Evolutionary conservation across 1,140 invertebrate species (phyloP).

Genomic region (Lutraria rhynchaena): DNA sequence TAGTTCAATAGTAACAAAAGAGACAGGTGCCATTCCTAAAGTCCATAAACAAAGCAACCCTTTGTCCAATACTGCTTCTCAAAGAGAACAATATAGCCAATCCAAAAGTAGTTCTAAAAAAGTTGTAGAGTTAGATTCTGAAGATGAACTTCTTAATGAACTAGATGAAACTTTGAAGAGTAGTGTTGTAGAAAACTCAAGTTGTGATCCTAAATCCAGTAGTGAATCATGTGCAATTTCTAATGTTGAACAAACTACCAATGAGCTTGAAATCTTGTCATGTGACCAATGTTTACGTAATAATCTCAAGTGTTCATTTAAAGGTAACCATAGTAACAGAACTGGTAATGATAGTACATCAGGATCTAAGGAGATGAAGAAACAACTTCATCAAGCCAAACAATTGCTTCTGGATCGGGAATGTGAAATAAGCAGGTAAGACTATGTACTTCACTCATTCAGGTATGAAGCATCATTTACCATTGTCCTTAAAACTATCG

Average conservation of each 20-base stretch:
- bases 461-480: no score
- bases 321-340: not conserved
- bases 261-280: not conserved
- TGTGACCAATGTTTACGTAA: slow-evolving; percentile 54
- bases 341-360: slow-evolving; percentile 12
- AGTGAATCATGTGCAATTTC: slow-evolving; percentile 31
- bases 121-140: slow-evolving; percentile 2
- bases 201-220: not conserved
- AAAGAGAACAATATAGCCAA: not conserved
- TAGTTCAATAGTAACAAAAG: not conserved
- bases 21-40: not conserved
- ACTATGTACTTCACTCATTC: no score
- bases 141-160: slow-evolving; percentile 55
- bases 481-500: no score
- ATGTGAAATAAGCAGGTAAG: slow-evolving; percentile 58
- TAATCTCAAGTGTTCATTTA: slow-evolving; percentile 44
- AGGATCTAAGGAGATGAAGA: slow-evolving; percentile 34
- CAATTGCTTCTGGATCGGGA: slow-evolving; percentile 48
- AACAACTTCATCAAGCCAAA: slow-evolving; percentile 47
- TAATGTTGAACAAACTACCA: slow-evolving; percentile 22
- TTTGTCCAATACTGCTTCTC: slow-evolving; percentile 1
- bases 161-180: slow-evolving; percentile 53
- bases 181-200: not conserved
- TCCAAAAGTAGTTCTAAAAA: not conserved
- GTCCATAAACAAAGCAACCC: not conserved